phyloP scores from a whole-genome alignment of 2,888 invertebrate species.

The Mythimna albipuncta region DNA sequence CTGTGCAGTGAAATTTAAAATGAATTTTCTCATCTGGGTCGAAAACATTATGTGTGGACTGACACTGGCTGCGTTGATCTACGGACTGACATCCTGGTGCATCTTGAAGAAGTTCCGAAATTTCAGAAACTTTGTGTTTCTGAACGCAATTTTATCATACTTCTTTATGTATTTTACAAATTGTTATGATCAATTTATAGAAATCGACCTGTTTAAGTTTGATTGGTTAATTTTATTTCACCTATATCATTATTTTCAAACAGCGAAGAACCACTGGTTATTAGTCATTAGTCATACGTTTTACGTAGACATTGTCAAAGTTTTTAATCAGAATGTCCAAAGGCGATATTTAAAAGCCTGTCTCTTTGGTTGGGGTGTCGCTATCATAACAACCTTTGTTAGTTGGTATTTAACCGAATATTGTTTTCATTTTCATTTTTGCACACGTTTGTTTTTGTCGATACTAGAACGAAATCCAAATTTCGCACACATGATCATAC shows the following conservation, averaged over 20 bases:
- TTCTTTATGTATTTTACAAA: background rate
- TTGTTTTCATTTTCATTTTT: no score
- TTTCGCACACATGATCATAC: rapidly evolving
- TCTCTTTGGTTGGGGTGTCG: slow-evolving; percentile 7
- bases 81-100: slow-evolving; percentile 22
- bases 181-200: no score
- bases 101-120: background rate
- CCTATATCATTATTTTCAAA: background rate
- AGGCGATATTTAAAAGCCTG: background rate
- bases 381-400: background rate
- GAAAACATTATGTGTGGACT: background rate
- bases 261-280: slow-evolving; percentile 6
- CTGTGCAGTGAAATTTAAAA: background rate
- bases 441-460: no score
- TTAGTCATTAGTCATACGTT: slow-evolving; percentile 13
- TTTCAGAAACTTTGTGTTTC: slow-evolving; percentile 18
- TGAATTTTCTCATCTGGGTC: rapidly evolving
- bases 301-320: slow-evolving; percentile 14
- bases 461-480: no score
- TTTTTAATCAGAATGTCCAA: background rate
- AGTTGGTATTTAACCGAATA: background rate
- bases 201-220: no score
- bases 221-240: no score
- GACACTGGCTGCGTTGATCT: slow-evolving; percentile 1
- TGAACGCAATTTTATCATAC: slow-evolving; percentile 12